Conservation (phyloP, 2,888 invertebrate species). For the Encarsia formosa region DNA sequence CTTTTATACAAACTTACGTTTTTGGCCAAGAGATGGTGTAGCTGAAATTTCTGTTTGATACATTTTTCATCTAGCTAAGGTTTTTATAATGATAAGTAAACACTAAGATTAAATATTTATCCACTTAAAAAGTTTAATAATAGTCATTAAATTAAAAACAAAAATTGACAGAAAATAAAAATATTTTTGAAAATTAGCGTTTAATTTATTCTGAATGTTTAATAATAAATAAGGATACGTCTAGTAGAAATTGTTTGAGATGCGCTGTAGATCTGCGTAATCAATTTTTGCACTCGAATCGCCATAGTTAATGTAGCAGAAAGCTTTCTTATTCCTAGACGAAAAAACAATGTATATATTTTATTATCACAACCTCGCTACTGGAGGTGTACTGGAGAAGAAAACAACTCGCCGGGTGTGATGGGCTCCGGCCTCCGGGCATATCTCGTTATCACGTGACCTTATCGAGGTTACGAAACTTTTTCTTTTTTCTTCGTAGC, state of each 20-base stretch:
- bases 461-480: no score
- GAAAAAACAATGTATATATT: no score
- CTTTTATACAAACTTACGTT: slow-evolving; percentile 31
- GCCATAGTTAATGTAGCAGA: slow-evolving; percentile 33
- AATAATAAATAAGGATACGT: slow-evolving; percentile 41
- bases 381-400: slow-evolving; percentile 6
- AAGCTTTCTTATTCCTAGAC: slow-evolving; percentile 26
- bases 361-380: slow-evolving; percentile 1
- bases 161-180: neutral
- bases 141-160: neutral
- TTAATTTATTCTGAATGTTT: neutral
- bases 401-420: no score
- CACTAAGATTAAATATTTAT: neutral
- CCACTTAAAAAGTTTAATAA: neutral
- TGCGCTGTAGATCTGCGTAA: slow-evolving; percentile 27
- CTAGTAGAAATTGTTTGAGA: slow-evolving; percentile 26
- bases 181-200: neutral
- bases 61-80: neutral
- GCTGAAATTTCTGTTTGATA: slow-evolving; percentile 34
- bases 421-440: neutral
- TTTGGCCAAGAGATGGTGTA: slow-evolving; percentile 27
- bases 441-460: slow-evolving; percentile 8
- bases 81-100: neutral
- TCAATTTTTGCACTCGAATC: slow-evolving; percentile 27
- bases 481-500: no score